Base-by-base conservation (phyloP, 1,140 invertebrate species). In the Archegozetes longisetosus region DNA sequence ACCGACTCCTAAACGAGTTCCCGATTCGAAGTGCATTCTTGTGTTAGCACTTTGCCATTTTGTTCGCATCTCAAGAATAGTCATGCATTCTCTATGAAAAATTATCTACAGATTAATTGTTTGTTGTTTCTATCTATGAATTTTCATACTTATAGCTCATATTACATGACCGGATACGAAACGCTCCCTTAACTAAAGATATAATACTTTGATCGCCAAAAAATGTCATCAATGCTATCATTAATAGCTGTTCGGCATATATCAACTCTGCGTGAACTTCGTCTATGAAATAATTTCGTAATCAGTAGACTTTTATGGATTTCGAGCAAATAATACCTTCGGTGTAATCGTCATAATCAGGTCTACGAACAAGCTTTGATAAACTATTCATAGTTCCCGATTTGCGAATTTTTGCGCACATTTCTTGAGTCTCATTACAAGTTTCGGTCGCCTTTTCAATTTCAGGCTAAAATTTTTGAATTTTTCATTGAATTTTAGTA, bases 191-290 rank as follows among this genome's bases (percentile, higher is more conserved):
- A 12, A 58, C 27, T 26, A 58, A 23, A 13, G 26, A 27, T 14
- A 49, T 27, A 17, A 58, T 20, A 52, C 48, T 58, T 49, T 25
- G 56, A 26, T 58, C 56, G 50, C 28, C 20, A 28, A 50, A 49
- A 26, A 58, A 58, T 28, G 28, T 25, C 48, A 58, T 25, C 49
- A 58, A 12, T 22, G 49, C 27, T n/a, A 17, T 50, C 9, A 58
- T 49, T 2, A 58, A 9, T 14, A 25, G 46, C 20, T 49, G 23
- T 51, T 58, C 56, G 48, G 46, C 47, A 23, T 32, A 47, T n/a
- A 49, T 50, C 46, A 58, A 23, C 46, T 58, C 56, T 2, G 56
- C 56, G 24, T 58, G 56, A 17, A 52, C n/a, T 58, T 58, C 56
- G 20, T 58, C 56, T 56, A 48, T 47, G n/a, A n/a, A n/a, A n/a